These are phyloP conservation scores for Anguilla japonica DNA, from an alignment of 2,113 vertebrate species.

Conservation along the genomic window DNA sequence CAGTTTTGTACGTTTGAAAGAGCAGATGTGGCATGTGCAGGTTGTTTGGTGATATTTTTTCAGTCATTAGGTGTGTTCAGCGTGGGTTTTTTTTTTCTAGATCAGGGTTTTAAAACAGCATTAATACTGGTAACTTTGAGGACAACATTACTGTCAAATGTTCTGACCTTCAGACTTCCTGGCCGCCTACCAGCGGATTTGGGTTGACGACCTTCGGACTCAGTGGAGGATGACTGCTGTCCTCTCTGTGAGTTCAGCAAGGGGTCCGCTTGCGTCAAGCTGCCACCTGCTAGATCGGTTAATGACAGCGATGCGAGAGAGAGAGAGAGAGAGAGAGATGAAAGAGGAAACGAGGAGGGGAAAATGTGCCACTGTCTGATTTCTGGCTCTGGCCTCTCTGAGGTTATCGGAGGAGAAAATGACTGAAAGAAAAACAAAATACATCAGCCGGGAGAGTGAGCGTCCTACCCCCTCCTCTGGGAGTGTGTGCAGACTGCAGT, in stretches of 20 bases:
- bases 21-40: not conserved
- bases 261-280: conserved; percentile 2
- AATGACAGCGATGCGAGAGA: not conserved
- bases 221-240: not conserved
- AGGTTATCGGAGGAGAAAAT: conserved; percentile 8
- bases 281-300: not conserved
- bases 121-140: not conserved
- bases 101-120: not conserved
- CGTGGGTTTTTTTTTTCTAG: not conserved
- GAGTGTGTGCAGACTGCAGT: not conserved
- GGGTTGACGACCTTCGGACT: conserved; percentile 12
- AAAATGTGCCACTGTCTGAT: not conserved
- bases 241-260: not conserved
- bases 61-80: not conserved
- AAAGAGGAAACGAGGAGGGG: conserved; percentile 2
- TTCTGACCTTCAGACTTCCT: not conserved
- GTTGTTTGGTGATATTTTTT: not conserved
- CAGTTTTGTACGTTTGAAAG: not conserved
- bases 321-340: not conserved
- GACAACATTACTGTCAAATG: conserved; percentile 11
- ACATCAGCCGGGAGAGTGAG: not conserved
- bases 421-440: conserved; percentile 8
- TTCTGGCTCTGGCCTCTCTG: not conserved
- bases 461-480: not conserved
- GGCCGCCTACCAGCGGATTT: not conserved